These are phyloP conservation scores for Ptychoptera albimana DNA, from an alignment of 2,888 invertebrate species.

Conservation along the genomic window DNA sequence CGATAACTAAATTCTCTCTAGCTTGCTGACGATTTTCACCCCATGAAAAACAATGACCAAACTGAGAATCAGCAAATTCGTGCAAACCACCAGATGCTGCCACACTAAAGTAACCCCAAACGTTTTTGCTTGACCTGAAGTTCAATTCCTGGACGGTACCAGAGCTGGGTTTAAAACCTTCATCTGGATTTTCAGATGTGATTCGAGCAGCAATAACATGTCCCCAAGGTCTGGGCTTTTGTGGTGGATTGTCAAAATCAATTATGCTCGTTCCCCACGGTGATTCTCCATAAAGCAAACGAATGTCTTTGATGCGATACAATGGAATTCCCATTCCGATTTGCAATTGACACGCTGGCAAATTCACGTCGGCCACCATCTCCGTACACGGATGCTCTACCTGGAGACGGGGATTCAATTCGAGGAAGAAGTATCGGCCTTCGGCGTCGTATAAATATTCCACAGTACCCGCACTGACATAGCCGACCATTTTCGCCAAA, in stretches of 20 bases:
- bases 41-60: slow-evolving; percentile 99
- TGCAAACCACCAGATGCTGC: slow-evolving; percentile 95
- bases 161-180: slow-evolving; percentile 96
- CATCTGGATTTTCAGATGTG: slow-evolving; percentile 97
- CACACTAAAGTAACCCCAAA: slow-evolving; percentile 99
- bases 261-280: slow-evolving; percentile 77
- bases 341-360: slow-evolving; percentile 96
- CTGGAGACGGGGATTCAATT: slow-evolving; percentile 92
- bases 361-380: slow-evolving; percentile 97
- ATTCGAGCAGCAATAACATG: slow-evolving; percentile 98
- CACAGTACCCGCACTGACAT: slow-evolving; percentile 96
- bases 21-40: slow-evolving; percentile 94
- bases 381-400: slow-evolving; percentile 99
- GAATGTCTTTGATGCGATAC: slow-evolving; percentile 89
- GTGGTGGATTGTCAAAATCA: slow-evolving; percentile 74
- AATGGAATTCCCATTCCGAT: slow-evolving; percentile 97
- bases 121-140: slow-evolving; percentile 97
- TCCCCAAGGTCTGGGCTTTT: slow-evolving; percentile 84
- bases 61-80: slow-evolving; percentile 99
- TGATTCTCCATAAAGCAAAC: slow-evolving; percentile 81
- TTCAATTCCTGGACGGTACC: slow-evolving; percentile 96
- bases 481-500: slow-evolving; percentile 97
- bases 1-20: slow-evolving; percentile 90
- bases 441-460: slow-evolving; percentile 89
- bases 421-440: slow-evolving; percentile 87